These are phyloP conservation scores for Megalopta genalis DNA, from an alignment of 1,140 invertebrate species.

Conservation along the genomic window DNA sequence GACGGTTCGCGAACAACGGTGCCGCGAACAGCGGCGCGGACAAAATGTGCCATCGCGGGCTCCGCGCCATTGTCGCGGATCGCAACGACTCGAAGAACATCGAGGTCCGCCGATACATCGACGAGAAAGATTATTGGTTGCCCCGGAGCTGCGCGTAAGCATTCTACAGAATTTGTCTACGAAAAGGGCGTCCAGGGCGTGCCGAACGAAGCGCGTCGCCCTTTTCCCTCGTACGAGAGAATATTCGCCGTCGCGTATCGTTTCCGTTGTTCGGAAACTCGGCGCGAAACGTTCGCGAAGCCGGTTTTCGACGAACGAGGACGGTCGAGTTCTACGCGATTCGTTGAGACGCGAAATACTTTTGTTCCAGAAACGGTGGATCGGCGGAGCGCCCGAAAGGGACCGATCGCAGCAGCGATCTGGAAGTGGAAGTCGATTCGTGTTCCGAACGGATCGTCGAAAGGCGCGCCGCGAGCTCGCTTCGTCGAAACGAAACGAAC, in stretches of 20 bases:
- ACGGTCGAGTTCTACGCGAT: no score
- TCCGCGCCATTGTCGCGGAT: conserved; percentile 57
- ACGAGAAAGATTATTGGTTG: conserved; percentile 65
- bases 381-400: no score
- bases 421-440: conserved; percentile 52
- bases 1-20: conserved; percentile 64
- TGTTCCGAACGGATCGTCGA: conserved; percentile 2
- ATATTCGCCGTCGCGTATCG: no score
- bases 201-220: no score
- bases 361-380: background rate
- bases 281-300: no score
- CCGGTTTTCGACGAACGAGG: no score
- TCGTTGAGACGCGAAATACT: no score
- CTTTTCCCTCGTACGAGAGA: no score
- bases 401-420: conserved; percentile 20
- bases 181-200: no score
- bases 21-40: conserved; percentile 63
- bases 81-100: conserved; percentile 44
- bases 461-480: background rate
- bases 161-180: no score
- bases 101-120: conserved; percentile 63
- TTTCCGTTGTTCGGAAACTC: no score
- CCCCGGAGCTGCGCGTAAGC: conserved; percentile 45
- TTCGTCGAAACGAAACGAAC: background rate
- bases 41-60: conserved; percentile 56